Conservation (phyloP, 1,140 invertebrate genomes). For the Catajapyx aquilonaris region DNA sequence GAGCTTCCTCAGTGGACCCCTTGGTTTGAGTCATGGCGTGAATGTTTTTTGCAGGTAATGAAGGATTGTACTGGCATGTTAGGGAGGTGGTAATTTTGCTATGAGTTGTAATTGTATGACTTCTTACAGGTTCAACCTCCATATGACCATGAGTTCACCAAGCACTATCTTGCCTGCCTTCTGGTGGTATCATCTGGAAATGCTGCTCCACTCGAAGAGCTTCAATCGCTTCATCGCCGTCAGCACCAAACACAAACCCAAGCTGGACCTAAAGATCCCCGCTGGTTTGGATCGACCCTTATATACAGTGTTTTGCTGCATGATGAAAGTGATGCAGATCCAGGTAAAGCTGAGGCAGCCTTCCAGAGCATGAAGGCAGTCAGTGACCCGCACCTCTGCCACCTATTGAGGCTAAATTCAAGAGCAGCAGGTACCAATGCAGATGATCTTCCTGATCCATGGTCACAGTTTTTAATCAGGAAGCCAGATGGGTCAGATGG, state of each 20-base stretch:
- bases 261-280: background rate
- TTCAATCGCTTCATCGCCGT: background rate
- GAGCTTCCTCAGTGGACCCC: constrained; percentile 53
- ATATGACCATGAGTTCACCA: constrained; percentile 87
- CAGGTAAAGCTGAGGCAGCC: too few species aligned
- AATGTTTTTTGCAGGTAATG: constrained; percentile 74
- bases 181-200: constrained; percentile 11
- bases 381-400: too few species aligned
- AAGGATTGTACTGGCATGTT: constrained; percentile 8
- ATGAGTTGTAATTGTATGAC: too few species aligned
- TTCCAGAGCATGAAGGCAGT: too few species aligned
- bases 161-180: constrained; percentile 75
- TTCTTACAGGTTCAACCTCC: constrained; percentile 72
- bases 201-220: background rate
- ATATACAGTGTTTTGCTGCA: background rate
- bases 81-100: too few species aligned
- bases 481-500: too few species aligned
- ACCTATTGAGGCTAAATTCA: too few species aligned
- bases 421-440: too few species aligned
- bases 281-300: background rate
- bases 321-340: background rate
- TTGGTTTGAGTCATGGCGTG: constrained; percentile 94
- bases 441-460: too few species aligned
- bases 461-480: too few species aligned
- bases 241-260: background rate